phyloP scores from a whole-genome alignment of 1,140 invertebrate genomes.

The Lethrus apterus region DNA sequence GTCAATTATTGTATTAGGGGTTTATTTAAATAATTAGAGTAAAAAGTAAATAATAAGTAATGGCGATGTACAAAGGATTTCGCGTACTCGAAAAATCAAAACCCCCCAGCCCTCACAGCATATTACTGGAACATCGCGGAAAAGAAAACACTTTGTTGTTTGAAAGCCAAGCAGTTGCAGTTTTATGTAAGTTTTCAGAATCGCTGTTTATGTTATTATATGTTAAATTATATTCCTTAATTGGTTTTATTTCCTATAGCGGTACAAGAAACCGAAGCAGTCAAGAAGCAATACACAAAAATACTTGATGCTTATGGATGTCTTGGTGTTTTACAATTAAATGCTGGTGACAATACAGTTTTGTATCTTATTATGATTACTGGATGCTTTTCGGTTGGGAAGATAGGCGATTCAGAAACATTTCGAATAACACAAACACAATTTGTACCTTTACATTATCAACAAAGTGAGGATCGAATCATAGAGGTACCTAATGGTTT shows the following conservation, averaged over 20 bases:
- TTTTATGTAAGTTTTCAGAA: conserved; percentile 57
- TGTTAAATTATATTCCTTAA: background rate
- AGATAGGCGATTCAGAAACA: conserved; percentile 87
- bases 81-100: conserved; percentile 82
- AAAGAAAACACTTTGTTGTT: conserved; percentile 82
- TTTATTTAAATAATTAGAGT: no score
- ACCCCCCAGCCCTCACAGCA: conserved; percentile 78
- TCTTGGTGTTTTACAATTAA: conserved; percentile 80
- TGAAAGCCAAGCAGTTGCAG: conserved; percentile 82
- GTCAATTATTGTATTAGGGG: no score
- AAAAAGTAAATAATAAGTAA: conserved; percentile 36
- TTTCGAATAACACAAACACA: conserved; percentile 88
- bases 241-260: conserved; percentile 42
- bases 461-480: conserved; percentile 71
- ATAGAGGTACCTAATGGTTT: conserved; percentile 48
- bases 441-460: conserved; percentile 80
- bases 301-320: conserved; percentile 89
- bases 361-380: conserved; percentile 89
- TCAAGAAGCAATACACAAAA: conserved; percentile 82
- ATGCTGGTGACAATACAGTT: conserved; percentile 73
- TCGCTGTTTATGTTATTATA: background rate
- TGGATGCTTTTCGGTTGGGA: conserved; percentile 89
- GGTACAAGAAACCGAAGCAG: conserved; percentile 74
- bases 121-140: conserved; percentile 81
- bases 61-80: conserved; percentile 91